Conservation (phyloP, 2,113 vertebrate species). For the Eclectus roratus region DNA sequence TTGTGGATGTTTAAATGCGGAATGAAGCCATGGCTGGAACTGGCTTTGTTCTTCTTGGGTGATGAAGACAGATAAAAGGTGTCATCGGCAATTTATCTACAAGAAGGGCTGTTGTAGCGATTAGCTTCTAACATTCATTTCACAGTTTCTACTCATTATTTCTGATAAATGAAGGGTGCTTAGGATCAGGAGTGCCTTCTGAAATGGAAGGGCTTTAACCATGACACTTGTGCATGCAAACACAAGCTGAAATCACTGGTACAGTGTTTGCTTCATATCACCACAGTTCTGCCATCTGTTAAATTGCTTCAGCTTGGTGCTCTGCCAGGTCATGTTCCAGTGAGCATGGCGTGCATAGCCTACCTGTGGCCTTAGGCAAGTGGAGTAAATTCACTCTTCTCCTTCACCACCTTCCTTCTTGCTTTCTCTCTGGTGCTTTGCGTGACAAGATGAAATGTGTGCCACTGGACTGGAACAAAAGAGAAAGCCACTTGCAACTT, state of each 20-base stretch:
- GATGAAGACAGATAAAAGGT: not conserved
- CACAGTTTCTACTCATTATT: not conserved
- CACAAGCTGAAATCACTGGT: not conserved
- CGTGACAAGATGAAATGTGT: not conserved
- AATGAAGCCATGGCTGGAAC: not conserved
- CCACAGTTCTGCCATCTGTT: not conserved
- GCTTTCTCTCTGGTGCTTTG: not conserved
- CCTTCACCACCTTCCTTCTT: not conserved
- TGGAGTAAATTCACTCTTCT: not conserved
- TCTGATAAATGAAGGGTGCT: not conserved
- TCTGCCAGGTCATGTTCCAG: not conserved
- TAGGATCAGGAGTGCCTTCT: not conserved
- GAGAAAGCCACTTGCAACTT: not conserved
- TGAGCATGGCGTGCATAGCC: not conserved
- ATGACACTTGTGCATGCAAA: not conserved
- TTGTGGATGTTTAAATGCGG: not conserved
- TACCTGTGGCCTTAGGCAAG: not conserved
- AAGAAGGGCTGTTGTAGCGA: not conserved
- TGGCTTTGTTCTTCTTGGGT: not conserved
- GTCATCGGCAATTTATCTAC: not conserved
- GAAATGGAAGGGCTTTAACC: not conserved
- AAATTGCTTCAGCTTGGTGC: not conserved
- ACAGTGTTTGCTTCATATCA: not conserved
- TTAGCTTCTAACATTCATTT: conserved; percentile 2
- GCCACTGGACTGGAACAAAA: not conserved